Percentiles rank a stretch among this genome's conserved stretches.
Evolutionary conservation across 2,797 vertebrate species (phyloP).

Genomic region (Crenichthys baileyi): DNA sequence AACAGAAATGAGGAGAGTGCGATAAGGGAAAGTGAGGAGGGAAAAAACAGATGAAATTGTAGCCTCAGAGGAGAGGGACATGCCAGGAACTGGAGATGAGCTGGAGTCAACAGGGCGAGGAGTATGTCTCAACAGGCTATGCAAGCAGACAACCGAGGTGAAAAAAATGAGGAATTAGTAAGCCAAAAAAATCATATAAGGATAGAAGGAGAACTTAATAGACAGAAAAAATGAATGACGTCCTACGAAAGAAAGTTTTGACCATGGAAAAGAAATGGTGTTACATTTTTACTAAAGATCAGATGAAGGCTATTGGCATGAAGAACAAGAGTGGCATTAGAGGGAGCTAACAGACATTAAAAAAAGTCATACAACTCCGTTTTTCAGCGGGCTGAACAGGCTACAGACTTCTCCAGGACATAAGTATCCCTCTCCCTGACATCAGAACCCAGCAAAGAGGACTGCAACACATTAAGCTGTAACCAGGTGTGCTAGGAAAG

Average conservation of each 20-base stretch:
- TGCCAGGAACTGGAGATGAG: neutral
- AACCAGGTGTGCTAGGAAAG: too few species aligned
- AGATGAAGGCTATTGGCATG: neutral
- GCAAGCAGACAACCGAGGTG: neutral
- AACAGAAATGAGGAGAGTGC: too few species aligned
- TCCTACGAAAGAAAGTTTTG: neutral
- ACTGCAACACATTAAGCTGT: neutral
- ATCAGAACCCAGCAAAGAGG: constrained; percentile 5
- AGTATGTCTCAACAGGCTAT: neutral
- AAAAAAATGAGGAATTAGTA: neutral
- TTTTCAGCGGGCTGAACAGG: neutral
- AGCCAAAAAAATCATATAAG: neutral
- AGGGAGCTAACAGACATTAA: neutral
- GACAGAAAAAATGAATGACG: neutral
- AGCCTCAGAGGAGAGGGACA: too few species aligned
- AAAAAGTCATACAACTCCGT: neutral
- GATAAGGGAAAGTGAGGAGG: too few species aligned
- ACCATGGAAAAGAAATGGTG: neutral
- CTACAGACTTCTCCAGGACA: neutral
- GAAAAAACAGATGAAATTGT: too few species aligned
- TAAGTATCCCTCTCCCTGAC: neutral
- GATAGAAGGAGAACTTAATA: neutral
- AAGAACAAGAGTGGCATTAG: neutral
- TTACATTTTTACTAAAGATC: constrained; percentile 3
- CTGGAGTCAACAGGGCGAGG: neutral